Base-by-base conservation (phyloP, 2,113 vertebrate species). In the Engystomops pustulosus region DNA sequence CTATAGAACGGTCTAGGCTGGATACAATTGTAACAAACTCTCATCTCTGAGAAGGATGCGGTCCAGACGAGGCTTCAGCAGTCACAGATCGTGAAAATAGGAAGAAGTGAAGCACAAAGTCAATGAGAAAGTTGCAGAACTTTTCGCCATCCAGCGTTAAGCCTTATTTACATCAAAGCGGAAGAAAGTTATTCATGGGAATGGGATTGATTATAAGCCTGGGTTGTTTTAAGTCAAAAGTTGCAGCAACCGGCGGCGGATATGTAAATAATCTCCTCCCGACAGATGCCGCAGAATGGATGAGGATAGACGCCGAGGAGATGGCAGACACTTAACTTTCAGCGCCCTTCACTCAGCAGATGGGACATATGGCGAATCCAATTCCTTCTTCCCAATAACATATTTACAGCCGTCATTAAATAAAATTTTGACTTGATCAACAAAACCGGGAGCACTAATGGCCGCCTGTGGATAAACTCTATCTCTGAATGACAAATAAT, bases 331-430 rank as follows among this genome's bases (percentile, higher is more conserved):
- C 70, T 83, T 83, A 83, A 83, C 81, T 75, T 83, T 83, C 32
- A 75, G 30, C 32, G 69, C 72, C 81, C 81, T 83, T 83, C 81
- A 62, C n/a, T 41, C 58, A 51, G 27, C 67, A 70, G 53, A 71
- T 36, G 55, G 80, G 32, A 27, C 80, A 83, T 72, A 82, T 74
- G 79, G 79, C 65, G 38, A 81, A 81, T 81, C 51, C 34, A 81
- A 71, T 81, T 70, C 20, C 65, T 70, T 71, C 47, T 20, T 45
- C 18, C 51, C 49, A 74, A 72, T 38, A 79, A 79, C 58, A 79
- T 79, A 79, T 67, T 79, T 79, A 62, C 67, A 23, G 44, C 34
- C 76, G 27, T 45, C 38, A 79, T 79, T 79, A 79, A 53, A 34
- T 25, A 45, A 65, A 27, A 20, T 47, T 79, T 79, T 79, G 17